phyloP scores from a whole-genome alignment of 2,888 invertebrate genomes.

The Lasioglossum pauxillum region DNA sequence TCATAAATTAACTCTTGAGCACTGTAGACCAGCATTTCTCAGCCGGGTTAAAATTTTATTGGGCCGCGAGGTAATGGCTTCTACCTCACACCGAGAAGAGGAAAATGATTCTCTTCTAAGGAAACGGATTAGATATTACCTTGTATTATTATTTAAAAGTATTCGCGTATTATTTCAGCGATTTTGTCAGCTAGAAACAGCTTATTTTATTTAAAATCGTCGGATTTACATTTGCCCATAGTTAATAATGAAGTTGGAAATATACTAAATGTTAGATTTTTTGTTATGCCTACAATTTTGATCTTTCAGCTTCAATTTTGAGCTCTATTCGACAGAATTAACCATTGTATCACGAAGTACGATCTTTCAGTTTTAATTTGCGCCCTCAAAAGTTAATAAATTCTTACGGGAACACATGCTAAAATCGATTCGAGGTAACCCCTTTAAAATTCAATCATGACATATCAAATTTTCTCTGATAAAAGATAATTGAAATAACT shows the following conservation, averaged over 20 bases:
- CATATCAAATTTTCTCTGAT: not conserved
- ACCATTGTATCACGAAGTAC: not conserved
- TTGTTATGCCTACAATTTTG: too few relatives aligned
- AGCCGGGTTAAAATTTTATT: not conserved
- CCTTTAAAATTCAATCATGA: conserved; percentile 6
- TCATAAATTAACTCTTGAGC: not conserved
- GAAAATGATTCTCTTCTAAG: not conserved
- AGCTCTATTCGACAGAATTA: too few relatives aligned
- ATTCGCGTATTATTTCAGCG: not conserved
- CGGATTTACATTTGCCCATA: not conserved
- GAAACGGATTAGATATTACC: not conserved
- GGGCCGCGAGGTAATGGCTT: not conserved
- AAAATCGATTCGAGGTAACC: not conserved
- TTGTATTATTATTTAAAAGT: not conserved
- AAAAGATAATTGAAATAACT: not conserved
- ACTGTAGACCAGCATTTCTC: not conserved
- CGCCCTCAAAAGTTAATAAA: not conserved
- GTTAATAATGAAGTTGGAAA: not conserved
- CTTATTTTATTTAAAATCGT: not conserved
- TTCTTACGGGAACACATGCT: not conserved
- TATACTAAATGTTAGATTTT: not conserved
- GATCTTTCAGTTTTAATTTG: not conserved
- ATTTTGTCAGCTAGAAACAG: too few relatives aligned
- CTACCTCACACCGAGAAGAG: not conserved
- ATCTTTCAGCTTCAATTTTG: not conserved